phyloP scores from a whole-genome alignment of 2,888 invertebrate species.

The Myathropa florea region DNA sequence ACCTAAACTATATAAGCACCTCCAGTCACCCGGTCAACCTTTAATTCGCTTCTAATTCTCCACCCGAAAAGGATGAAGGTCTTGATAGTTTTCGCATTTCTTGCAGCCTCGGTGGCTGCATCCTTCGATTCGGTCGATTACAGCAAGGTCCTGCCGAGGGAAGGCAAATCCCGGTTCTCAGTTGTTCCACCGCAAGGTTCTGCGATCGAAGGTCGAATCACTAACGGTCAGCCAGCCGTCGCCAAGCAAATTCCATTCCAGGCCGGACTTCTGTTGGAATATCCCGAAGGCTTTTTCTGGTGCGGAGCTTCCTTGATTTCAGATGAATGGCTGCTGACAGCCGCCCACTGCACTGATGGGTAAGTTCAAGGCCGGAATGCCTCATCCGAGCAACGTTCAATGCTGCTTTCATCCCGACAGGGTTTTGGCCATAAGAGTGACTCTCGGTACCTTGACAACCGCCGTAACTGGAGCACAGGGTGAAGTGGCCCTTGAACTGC shows the following conservation, averaged over 20 bases:
- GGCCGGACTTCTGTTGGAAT: neutral
- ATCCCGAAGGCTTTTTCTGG: neutral
- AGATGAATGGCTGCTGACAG: neutral
- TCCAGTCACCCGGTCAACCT: no score
- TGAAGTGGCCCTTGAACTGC: neutral
- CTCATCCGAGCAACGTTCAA: neutral
- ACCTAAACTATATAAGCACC: no score
- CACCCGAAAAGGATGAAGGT: no score
- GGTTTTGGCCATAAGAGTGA: neutral
- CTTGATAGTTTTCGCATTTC: no score
- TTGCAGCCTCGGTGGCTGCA: no score
- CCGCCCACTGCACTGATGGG: neutral
- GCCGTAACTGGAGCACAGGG: neutral
- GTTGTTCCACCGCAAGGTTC: neutral
- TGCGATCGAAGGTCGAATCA: neutral
- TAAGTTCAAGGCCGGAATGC: neutral
- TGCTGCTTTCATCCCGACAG: constrained; percentile 45
- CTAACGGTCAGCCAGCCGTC: neutral
- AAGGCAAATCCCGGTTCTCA: no score
- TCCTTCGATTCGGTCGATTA: no score
- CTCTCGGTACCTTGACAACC: neutral
- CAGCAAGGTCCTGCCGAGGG: no score
- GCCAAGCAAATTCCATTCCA: neutral
- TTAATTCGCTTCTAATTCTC: no score
- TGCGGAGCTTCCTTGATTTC: neutral